Conservation (phyloP, 2,797 vertebrate species). For the Schizopygopsis malacanthus region DNA sequence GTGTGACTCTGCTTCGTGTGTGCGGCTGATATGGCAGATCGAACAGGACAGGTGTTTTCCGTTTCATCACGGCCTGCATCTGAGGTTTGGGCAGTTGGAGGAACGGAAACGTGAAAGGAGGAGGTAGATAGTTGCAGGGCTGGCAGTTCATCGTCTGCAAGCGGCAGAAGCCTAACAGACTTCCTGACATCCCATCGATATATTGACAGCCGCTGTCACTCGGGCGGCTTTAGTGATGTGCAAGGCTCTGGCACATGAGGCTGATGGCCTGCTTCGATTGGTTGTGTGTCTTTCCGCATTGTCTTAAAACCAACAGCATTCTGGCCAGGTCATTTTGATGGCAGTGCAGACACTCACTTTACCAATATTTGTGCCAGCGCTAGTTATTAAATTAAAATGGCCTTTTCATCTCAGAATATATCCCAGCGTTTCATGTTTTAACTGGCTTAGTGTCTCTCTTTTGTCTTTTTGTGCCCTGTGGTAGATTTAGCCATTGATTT, state of each 20-base stretch:
- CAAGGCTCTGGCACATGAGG: conserved; percentile 64
- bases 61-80: conserved; percentile 53
- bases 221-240: conserved; percentile 65
- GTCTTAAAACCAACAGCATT: conserved; percentile 66
- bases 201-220: conserved; percentile 80
- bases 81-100: conserved; percentile 27
- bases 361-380: conserved; percentile 29
- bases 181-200: conserved; percentile 80
- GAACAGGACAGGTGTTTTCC: conserved; percentile 67
- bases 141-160: conserved; percentile 65
- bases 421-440: conserved; percentile 19
- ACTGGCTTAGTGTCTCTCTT: conserved; percentile 20
- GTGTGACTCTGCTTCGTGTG: conserved; percentile 55
- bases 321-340: conserved; percentile 66
- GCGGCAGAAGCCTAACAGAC: conserved; percentile 74
- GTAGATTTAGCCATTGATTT: conserved; percentile 50
- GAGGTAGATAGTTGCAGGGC: conserved; percentile 46
- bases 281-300: conserved; percentile 66
- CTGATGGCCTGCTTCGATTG: conserved; percentile 72
- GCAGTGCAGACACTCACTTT: conserved; percentile 20
- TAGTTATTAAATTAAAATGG: conserved; percentile 1
- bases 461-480: conserved; percentile 39
- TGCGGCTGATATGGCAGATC: conserved; percentile 50
- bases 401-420: conserved; percentile 24
- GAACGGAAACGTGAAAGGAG: conserved; percentile 18